Base-by-base conservation (phyloP, 2,888 invertebrate species). In the Acrobasis consociella region DNA sequence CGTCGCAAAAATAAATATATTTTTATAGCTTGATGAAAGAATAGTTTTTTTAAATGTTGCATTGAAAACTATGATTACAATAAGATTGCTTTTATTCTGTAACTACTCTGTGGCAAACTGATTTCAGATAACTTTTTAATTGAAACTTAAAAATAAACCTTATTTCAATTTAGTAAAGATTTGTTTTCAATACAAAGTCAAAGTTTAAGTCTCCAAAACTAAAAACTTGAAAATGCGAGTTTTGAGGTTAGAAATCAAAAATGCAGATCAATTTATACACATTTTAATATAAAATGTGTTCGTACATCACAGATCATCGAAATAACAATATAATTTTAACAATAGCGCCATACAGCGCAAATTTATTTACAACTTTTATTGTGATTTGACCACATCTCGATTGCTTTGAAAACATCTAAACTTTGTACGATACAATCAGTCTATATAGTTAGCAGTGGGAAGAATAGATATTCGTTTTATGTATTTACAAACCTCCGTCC, bases 201-300 rank as follows among this genome's bases (percentile, higher is more conserved):
- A 46, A 13, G 46, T 46, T 46, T 13, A 10, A 46, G 52, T 52
- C 22, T 37, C 52, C 10, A 37, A 22, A n/a, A 37, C 13, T 22
- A 37, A 31, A 52, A 52, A 46, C 46, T 13, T 11, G 2, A 46
- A 7, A 46, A 69, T 62, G 59, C 58, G 62, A 66, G 64, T 65
- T 69, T 61, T 66, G 37, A 71, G 76, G 78, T 65, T 73, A 65
- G 62, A 77, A 89, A 87, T 83, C 76, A 89, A 89, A 86, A 88
- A 83, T 79, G 78, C 85, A 73, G 69, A 74, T 73, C 71, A 72
- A 71, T 77, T 74, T 70, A 72, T 63, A 73, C 87, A 91, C 90
- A 91, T 91, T 91, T 91, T 91, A 91, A 91, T 91, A 87, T 88
- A 90, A 91, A 91, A 91, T 89, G 91, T 84, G 88, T 78, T 62